Evolutionary conservation across 2,888 invertebrate species (phyloP).

Genomic region (Glaucopsyche alexis): DNA sequence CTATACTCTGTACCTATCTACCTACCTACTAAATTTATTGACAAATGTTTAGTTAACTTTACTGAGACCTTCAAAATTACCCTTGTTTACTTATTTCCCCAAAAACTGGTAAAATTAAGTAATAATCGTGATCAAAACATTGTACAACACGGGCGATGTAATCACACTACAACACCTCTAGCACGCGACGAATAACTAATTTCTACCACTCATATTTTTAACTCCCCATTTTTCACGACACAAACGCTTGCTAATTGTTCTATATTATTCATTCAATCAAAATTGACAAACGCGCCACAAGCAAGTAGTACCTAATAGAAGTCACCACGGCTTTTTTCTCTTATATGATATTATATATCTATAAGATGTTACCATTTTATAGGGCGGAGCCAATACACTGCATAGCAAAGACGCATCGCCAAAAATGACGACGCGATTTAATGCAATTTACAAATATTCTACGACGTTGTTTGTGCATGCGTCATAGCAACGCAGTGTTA

Average conservation of each 20-base stretch:
- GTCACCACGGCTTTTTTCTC: too few relatives aligned
- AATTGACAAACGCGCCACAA: too few relatives aligned
- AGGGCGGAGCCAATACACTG: too few relatives aligned
- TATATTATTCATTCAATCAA: background rate
- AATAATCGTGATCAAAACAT: constrained; percentile 3
- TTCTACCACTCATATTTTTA: constrained; percentile 2
- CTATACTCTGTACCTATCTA: too few relatives aligned
- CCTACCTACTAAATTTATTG: background rate
- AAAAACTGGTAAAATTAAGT: background rate
- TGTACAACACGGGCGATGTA: background rate
- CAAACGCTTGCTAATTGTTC: constrained; percentile 3
- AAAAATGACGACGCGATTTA: too few relatives aligned
- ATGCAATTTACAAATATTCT: too few relatives aligned
- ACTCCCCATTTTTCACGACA: background rate
- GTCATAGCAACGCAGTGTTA: too few relatives aligned
- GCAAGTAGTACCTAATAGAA: too few relatives aligned
- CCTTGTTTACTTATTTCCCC: background rate
- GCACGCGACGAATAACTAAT: constrained; percentile 1
- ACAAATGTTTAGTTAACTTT: background rate
- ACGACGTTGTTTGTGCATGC: too few relatives aligned
- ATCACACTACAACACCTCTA: constrained; percentile 18
- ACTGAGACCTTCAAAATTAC: background rate
- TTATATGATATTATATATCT: too few relatives aligned
- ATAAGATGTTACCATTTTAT: too few relatives aligned
- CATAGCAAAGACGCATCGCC: too few relatives aligned